Conservation (phyloP, 2,888 invertebrate species). For the Ectobius pallidus region DNA sequence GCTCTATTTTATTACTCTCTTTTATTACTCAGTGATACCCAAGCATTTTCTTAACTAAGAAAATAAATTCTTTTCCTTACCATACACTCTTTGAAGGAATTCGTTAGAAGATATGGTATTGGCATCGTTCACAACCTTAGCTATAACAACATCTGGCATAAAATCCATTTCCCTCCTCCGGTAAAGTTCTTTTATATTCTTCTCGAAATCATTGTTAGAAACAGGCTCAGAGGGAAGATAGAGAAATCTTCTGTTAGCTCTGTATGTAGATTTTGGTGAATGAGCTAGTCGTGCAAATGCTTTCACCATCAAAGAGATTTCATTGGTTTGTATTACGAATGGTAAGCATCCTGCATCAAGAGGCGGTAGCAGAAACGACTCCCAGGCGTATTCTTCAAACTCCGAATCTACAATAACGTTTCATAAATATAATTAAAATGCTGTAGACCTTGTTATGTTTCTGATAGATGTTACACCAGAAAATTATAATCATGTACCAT, state of each 20-base stretch:
- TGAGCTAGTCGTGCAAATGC: not conserved
- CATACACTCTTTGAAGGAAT: too few species aligned
- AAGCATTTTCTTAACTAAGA: too few species aligned
- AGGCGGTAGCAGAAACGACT: not conserved
- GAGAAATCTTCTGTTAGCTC: not conserved
- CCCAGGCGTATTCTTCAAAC: conserved; percentile 1
- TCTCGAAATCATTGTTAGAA: not conserved
- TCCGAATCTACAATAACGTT: not conserved
- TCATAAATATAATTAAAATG: too few species aligned
- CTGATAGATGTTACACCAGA: too few species aligned
- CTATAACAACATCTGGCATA: conserved; percentile 1
- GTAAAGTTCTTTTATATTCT: not conserved
- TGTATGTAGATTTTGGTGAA: not conserved
- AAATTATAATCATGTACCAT: too few species aligned
- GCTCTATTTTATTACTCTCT: too few species aligned
- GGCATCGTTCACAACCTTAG: too few species aligned
- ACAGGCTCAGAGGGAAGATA: not conserved
- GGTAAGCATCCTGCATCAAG: not conserved
- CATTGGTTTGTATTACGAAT: not conserved
- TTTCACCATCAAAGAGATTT: not conserved
- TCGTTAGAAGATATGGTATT: too few species aligned
- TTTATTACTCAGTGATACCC: too few species aligned
- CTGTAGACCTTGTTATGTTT: too few species aligned
- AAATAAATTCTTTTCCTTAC: too few species aligned
- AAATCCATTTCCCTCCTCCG: not conserved